Percentiles rank a stretch among this genome's conserved stretches.
These are phyloP conservation scores for Leptinotarsa juncta DNA, from an alignment of 2,888 invertebrate genomes.

Conservation along the genomic window DNA sequence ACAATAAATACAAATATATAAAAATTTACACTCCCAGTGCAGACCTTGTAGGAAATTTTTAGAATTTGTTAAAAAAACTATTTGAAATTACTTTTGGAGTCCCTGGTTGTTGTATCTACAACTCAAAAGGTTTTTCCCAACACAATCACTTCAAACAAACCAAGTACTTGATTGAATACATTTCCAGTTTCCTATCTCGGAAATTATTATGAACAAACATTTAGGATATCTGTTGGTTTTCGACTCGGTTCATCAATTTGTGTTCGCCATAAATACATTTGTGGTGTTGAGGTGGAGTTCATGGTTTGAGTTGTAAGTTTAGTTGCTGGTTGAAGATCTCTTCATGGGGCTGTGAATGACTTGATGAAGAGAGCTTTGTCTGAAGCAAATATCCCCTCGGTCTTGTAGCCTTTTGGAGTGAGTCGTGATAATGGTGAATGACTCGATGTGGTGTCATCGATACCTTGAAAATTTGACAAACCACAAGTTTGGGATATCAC, in stretches of 20 bases:
- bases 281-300: slow-evolving; percentile 1
- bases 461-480: slow-evolving; percentile 24
- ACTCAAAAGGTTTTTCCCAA: not conserved
- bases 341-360: not conserved
- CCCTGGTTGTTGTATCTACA: not conserved
- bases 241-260: not conserved
- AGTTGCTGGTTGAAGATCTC: slow-evolving; percentile 4
- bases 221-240: not conserved
- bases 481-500: too few relatives aligned
- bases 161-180: not conserved
- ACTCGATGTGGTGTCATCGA: slow-evolving; percentile 15
- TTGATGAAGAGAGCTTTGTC: not conserved
- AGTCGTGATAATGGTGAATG: slow-evolving; percentile 10
- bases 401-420: too few relatives aligned
- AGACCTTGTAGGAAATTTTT: too few relatives aligned
- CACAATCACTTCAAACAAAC: not conserved
- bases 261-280: not conserved
- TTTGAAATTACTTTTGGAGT: not conserved
- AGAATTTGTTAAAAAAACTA: too few relatives aligned
- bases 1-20: too few relatives aligned
- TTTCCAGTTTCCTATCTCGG: not conserved
- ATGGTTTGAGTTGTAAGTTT: not conserved
- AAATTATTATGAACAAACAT: not conserved
- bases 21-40: too few relatives aligned
- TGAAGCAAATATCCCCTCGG: not conserved